Conservation (phyloP, 2,113 vertebrate genomes). For the Sinocyclocheilus maitianheensis region DNA sequence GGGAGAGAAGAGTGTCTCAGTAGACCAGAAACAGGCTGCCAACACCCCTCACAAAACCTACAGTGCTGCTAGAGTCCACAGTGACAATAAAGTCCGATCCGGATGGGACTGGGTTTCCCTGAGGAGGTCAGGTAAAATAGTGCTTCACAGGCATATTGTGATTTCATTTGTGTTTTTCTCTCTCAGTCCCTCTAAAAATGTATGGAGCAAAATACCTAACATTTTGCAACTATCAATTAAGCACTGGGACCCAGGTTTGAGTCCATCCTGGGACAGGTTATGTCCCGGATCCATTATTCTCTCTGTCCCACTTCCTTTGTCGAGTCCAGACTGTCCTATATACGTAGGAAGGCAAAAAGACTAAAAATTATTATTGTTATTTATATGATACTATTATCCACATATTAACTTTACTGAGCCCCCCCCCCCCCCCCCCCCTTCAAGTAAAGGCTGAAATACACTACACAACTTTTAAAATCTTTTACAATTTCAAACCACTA, state of each 20-base stretch:
- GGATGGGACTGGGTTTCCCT: not conserved
- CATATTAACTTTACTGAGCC: not conserved
- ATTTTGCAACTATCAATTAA: not conserved
- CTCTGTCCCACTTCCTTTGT: constrained; percentile 1
- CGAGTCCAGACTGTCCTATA: not conserved
- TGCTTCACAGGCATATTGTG: not conserved
- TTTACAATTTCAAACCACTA: too few relatives aligned
- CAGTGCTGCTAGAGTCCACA: not conserved
- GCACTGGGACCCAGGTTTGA: not conserved
- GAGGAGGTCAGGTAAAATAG: not conserved
- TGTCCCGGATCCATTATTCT: not conserved
- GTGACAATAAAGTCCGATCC: not conserved
- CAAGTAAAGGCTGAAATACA: not conserved
- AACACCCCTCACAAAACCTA: not conserved
- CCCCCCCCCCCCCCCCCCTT: not conserved
- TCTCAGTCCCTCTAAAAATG: not conserved
- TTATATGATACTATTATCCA: not conserved
- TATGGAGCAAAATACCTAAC: not conserved
- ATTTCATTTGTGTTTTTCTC: not conserved
- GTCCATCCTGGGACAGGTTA: not conserved
- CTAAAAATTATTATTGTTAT: too few relatives aligned
- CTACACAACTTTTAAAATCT: too few relatives aligned
- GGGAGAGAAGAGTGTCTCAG: not conserved
- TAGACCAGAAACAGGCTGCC: not conserved
- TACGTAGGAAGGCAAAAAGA: not conserved